A percentile compares a stretch with the other conserved stretches of the same genome.
Evolutionary conservation across 2,113 vertebrate species (phyloP).

Genomic region (Bagarius yarrelli): DNA sequence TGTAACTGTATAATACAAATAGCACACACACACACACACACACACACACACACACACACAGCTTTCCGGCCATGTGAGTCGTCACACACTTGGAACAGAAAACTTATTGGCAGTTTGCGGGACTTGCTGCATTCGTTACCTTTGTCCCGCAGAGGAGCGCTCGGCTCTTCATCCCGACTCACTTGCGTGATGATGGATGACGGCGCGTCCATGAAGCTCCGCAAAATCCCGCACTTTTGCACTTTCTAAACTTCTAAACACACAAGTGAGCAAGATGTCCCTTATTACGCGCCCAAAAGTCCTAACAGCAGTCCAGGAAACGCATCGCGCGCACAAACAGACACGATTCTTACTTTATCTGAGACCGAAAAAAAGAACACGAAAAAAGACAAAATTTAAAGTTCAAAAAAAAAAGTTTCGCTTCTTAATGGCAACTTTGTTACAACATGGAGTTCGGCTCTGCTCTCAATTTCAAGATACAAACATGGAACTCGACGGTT

Average conservation of each 20-base stretch:
- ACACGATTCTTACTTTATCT: not conserved
- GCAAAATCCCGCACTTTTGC: constrained; percentile 57
- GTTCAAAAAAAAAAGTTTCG: constrained; percentile 24
- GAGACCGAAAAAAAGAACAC: constrained; percentile 18
- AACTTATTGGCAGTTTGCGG: constrained; percentile 37
- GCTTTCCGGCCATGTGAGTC: not conserved
- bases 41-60: too few species aligned
- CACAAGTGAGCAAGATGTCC: not conserved
- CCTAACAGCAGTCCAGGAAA: constrained; percentile 35
- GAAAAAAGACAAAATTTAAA: constrained; percentile 36
- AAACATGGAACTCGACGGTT: constrained; percentile 76
- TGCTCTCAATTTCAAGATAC: constrained; percentile 76
- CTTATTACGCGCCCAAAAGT: constrained; percentile 18
- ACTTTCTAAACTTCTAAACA: constrained; percentile 49
- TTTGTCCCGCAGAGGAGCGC: constrained; percentile 63
- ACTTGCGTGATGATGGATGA: constrained; percentile 76
- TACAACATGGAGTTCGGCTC: constrained; percentile 77
- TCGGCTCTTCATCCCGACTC: constrained; percentile 74
- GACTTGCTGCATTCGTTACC: constrained; percentile 63
- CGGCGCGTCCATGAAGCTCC: constrained; percentile 74
- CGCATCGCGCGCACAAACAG: constrained; percentile 35
- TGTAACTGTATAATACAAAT: too few species aligned
- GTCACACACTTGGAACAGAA: not conserved
- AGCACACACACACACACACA: too few species aligned
- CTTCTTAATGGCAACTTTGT: constrained; percentile 69